A percentile compares a stretch with the other conserved stretches of the same genome.
These are phyloP conservation scores for Drosophila sordidapex DNA, from an alignment of 2,888 invertebrate species.

Conservation along the genomic window DNA sequence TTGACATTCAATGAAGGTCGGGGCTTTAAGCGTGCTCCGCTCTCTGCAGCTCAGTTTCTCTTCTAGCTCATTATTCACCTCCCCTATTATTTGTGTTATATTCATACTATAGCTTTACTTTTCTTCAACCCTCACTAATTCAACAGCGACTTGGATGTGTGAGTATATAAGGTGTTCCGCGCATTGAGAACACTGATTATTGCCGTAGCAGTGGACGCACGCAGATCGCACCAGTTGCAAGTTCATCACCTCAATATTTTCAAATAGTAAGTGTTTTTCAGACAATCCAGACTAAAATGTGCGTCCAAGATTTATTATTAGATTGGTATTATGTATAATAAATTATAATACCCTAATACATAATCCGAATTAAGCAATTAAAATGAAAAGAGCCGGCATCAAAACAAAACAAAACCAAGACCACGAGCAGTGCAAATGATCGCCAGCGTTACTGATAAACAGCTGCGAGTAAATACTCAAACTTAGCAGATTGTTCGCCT, in stretches of 20 bases:
- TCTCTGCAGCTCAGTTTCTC: constrained; percentile 1
- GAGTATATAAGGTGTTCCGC: constrained; percentile 35
- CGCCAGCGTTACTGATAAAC: constrained; percentile 39
- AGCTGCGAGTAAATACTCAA: constrained; percentile 3
- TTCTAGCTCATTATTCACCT: constrained; percentile 4
- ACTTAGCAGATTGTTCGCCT: constrained; percentile 18
- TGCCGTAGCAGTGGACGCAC: constrained; percentile 16
- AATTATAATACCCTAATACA: neutral
- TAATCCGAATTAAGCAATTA: neutral
- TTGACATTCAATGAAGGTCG: constrained; percentile 74
- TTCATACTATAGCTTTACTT: constrained; percentile 8
- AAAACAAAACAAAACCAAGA: constrained; percentile 11
- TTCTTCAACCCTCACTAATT: neutral
- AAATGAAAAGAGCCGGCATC: constrained; percentile 14
- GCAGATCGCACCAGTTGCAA: neutral
- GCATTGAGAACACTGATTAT: constrained; percentile 10
- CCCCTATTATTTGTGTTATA: constrained; percentile 1
- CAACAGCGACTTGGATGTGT: constrained; percentile 1
- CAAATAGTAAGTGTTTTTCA: neutral
- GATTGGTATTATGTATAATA: neutral
- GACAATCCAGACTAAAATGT: neutral
- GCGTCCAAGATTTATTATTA: neutral
- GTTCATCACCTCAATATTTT: neutral
- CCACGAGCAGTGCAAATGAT: neutral
- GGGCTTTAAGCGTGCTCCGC: constrained; percentile 14